phyloP scores from a whole-genome alignment of 1,140 invertebrate species.

The Drosophila bocki region DNA sequence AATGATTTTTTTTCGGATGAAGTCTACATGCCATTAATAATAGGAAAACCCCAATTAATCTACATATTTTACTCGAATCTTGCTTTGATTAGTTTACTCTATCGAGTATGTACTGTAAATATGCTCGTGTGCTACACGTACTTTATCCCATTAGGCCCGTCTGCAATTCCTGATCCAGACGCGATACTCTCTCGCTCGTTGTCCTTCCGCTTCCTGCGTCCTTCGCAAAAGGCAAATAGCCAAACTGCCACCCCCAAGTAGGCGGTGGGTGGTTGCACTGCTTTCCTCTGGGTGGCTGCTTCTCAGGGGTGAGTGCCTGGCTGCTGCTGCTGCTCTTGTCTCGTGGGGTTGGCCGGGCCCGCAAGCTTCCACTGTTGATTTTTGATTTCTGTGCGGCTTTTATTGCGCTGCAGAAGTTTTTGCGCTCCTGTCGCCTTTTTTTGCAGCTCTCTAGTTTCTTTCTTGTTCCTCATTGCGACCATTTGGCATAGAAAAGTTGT shows the following conservation, averaged over 20 bases:
- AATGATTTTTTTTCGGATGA: too few relatives aligned
- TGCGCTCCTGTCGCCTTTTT: slow-evolving; percentile 33
- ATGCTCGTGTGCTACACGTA: slow-evolving; percentile 34
- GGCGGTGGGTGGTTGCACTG: slow-evolving; percentile 22
- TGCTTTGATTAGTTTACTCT: background rate
- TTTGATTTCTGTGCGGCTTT: slow-evolving; percentile 73
- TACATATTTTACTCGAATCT: background rate
- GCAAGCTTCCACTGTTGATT: slow-evolving; percentile 67
- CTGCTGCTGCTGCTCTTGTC: slow-evolving; percentile 14
- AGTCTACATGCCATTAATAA: background rate
- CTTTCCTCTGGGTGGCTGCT: slow-evolving; percentile 19
- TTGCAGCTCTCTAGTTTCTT: slow-evolving; percentile 6
- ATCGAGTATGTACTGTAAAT: background rate
- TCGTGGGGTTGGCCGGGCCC: slow-evolving; percentile 52
- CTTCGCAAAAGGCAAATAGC: slow-evolving; percentile 54
- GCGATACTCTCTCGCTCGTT: slow-evolving; percentile 30
- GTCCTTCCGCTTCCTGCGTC: slow-evolving; percentile 13
- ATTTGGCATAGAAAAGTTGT: slow-evolving; percentile 58
- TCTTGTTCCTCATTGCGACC: slow-evolving; percentile 8
- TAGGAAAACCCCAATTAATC: too few relatives aligned
- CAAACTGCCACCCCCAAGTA: slow-evolving; percentile 63
- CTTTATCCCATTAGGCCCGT: slow-evolving; percentile 76
- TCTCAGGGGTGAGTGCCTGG: slow-evolving; percentile 25
- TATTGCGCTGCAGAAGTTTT: slow-evolving; percentile 63
- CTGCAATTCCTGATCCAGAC: slow-evolving; percentile 63